phyloP scores from a whole-genome alignment of 2,113 vertebrate species.

The Ivindomyrus marchei region DNA sequence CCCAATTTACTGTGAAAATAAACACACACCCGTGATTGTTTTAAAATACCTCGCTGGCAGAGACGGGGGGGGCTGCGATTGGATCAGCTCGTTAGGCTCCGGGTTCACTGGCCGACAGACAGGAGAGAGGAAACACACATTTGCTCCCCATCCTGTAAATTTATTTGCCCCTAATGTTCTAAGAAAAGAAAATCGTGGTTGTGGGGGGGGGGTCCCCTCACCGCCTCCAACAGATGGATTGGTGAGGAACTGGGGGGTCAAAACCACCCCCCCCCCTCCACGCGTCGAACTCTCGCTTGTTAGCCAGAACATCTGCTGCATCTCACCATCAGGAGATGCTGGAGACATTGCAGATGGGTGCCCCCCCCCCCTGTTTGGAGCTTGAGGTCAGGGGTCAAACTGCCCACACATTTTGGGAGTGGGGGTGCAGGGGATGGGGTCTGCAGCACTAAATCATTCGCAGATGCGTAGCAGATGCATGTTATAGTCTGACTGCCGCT shows the following conservation, averaged over 20 bases:
- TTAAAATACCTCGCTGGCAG: neutral
- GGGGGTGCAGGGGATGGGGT: neutral
- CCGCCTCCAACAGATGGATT: neutral
- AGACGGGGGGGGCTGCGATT: neutral
- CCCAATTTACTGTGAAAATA: slow-evolving; percentile 1
- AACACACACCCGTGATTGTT: slow-evolving; percentile 15
- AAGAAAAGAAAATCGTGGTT: neutral
- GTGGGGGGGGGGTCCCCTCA: too few relatives aligned
- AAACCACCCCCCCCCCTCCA: neutral
- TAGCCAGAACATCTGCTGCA: slow-evolving; percentile 8
- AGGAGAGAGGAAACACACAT: neutral
- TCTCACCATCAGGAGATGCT: slow-evolving; percentile 32
- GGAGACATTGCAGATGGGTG: slow-evolving; percentile 24
- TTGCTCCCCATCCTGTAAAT: neutral
- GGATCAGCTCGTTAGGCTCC: neutral
- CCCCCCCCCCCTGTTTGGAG: neutral
- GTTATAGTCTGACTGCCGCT: neutral
- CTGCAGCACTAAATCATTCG: neutral
- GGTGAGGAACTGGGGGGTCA: neutral
- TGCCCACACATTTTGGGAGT: slow-evolving; percentile 28
- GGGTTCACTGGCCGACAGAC: neutral
- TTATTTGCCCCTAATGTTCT: neutral
- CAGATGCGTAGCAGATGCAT: slow-evolving; percentile 12
- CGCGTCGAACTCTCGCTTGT: slow-evolving; percentile 3
- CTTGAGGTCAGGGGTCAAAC: slow-evolving; percentile 30